Percentiles rank a stretch among this genome's conserved stretches.
phyloP scores from a whole-genome alignment of 2,113 vertebrate species.

The Cyphomyrus discorhynchus region DNA sequence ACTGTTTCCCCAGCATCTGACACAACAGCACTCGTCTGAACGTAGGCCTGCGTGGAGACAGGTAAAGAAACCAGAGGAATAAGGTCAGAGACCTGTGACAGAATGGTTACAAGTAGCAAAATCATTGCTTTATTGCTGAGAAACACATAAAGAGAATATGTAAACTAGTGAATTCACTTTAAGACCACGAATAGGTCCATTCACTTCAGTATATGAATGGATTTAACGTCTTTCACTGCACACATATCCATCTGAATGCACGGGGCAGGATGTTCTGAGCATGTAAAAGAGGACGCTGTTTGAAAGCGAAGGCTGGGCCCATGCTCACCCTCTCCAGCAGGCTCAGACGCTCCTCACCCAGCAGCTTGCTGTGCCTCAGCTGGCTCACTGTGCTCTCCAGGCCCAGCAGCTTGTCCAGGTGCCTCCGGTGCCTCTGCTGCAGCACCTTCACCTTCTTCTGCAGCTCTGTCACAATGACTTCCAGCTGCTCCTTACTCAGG shows the following conservation, averaged over 20 bases:
- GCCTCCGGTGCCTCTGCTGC: slow-evolving; percentile 60
- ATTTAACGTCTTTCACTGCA: not conserved
- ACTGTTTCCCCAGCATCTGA: slow-evolving; percentile 44
- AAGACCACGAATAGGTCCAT: not conserved
- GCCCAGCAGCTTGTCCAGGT: slow-evolving; percentile 59
- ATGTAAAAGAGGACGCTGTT: not conserved
- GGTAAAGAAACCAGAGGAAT: not conserved
- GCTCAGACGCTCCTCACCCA: slow-evolving; percentile 51
- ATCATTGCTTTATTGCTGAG: not conserved
- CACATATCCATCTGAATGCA: not conserved
- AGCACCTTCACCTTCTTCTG: slow-evolving; percentile 64
- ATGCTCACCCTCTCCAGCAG: slow-evolving; percentile 52
- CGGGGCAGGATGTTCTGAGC: not conserved
- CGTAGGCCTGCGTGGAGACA: slow-evolving; percentile 43
- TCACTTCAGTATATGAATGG: not conserved
- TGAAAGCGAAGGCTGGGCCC: not conserved
- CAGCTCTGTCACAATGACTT: slow-evolving; percentile 43
- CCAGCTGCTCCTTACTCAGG: slow-evolving; percentile 59
- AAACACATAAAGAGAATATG: not conserved
- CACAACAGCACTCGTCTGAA: slow-evolving; percentile 39
- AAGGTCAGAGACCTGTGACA: not conserved
- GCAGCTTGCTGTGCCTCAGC: slow-evolving; percentile 54
- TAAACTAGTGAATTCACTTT: not conserved
- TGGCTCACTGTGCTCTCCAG: slow-evolving; percentile 63
- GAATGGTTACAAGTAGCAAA: not conserved